Evolutionary conservation across 2,113 vertebrate species (phyloP), one percentile per base, ranked within the genome.

Genomic region (Lagopus leucura): DNA sequence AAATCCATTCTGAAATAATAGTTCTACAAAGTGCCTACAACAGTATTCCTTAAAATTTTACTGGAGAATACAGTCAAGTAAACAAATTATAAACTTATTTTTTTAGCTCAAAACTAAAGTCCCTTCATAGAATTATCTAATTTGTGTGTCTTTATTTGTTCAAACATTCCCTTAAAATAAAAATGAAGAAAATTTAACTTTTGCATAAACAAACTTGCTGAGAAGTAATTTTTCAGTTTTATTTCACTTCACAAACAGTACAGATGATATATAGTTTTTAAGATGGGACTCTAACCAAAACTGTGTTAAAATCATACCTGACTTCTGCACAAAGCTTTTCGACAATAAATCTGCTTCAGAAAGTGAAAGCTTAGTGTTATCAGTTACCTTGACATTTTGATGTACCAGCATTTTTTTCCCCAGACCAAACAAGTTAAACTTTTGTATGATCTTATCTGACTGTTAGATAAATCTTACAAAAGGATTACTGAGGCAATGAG

Each of bases 371-470:
- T 72, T 72, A 38, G 1, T 64, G 13, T 28, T 82, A 84, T 84
- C 70, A 57, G 18, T 84, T 89, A 75, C 28, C 24, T 36, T 65
- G 92, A 81, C 45, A 48, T 90, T 94, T 90, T 88, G 77, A 88
- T 61, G 61, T 38, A 45, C 36, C 54, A 89, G 60, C 45, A 34
- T 34, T 88, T 67, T 82, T 94, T 87, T 36, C 5, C n/a, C 38
- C 47, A 90, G 73, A 71, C 57, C 38, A 75, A 93, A 83, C n/a
- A 92, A 89, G 58, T 82, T 61, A 87, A 75, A 90, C 6, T 66
- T 86, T 64, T 5, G 3, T 45, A 40, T 75, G 57, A 47, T 81
- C 40, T 72, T 78, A 52, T 75, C 80, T 82, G 42, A 54, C 73
- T 42, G 27, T 50, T 60, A 78, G 22, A 88, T 63, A 84, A 86